These are phyloP conservation scores for Sarcophaga rosellei DNA, from an alignment of 2,888 invertebrate species.

Conservation along the genomic window DNA sequence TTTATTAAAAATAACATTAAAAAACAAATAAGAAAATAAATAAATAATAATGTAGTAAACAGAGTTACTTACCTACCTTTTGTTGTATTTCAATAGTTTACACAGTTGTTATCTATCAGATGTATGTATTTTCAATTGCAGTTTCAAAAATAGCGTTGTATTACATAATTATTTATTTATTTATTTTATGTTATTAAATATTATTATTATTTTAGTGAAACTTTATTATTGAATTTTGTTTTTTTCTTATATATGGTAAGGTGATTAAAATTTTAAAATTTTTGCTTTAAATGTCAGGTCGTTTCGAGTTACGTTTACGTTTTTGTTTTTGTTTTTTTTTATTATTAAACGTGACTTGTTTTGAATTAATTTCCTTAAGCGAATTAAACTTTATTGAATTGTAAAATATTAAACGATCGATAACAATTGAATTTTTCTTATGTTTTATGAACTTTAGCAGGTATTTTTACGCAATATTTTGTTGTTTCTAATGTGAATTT, in stretches of 20 bases:
- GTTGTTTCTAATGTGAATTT: background rate
- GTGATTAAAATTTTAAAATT: background rate
- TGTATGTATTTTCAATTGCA: too few relatives aligned
- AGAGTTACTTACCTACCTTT: too few relatives aligned
- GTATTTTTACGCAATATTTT: background rate
- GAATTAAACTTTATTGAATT: background rate
- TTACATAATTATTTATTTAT: background rate
- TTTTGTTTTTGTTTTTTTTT: background rate
- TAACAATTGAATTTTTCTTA: background rate
- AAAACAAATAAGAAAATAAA: background rate
- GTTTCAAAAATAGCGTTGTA: background rate
- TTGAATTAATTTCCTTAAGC: background rate
- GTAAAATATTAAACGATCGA: background rate
- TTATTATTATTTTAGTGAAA: background rate
- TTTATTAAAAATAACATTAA: background rate
- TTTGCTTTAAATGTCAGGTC: background rate
- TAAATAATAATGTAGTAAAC: background rate
- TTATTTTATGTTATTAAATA: background rate
- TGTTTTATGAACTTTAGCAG: background rate
- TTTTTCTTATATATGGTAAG: too few relatives aligned
- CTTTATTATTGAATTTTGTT: background rate
- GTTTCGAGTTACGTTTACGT: background rate
- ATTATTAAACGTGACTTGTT: background rate
- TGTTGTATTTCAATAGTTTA: too few relatives aligned
- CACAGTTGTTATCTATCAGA: too few relatives aligned